phyloP scores from a whole-genome alignment of 2,888 invertebrate species.

The Lycophotia porphyrea region DNA sequence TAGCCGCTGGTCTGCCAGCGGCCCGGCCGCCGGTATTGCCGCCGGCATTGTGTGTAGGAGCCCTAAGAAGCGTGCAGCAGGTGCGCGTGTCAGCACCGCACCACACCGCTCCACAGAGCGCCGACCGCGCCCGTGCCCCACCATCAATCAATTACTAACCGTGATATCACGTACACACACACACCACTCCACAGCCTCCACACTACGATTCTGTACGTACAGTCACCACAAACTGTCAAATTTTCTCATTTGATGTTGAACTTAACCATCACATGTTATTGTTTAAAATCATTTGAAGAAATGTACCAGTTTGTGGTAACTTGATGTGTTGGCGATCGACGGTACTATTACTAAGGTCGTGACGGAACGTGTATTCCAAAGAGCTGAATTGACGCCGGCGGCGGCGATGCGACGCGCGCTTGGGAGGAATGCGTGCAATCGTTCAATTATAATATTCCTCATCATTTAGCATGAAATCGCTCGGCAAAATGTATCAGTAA shows the following conservation, averaged over 20 bases:
- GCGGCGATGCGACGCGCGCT: too few relatives aligned
- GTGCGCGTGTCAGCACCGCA: background rate
- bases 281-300: too few relatives aligned
- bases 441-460: slow-evolving; percentile 40
- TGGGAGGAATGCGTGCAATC: slow-evolving; percentile 13
- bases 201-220: background rate
- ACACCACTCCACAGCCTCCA: slow-evolving; percentile 18
- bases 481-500: slow-evolving; percentile 54
- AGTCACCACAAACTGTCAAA: too few relatives aligned
- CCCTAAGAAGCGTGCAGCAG: slow-evolving; percentile 32
- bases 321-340: too few relatives aligned
- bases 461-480: slow-evolving; percentile 46
- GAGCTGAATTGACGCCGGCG: background rate
- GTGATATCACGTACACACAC: slow-evolving; percentile 41
- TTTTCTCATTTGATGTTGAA: too few relatives aligned
- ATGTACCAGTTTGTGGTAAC: too few relatives aligned
- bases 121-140: slow-evolving; percentile 10
- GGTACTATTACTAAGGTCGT: background rate
- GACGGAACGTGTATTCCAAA: background rate
- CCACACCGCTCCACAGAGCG: too few relatives aligned
- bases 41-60: too few relatives aligned
- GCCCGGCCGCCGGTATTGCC: too few relatives aligned
- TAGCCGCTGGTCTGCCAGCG: too few relatives aligned
- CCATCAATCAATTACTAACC: slow-evolving; percentile 47
- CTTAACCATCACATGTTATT: too few relatives aligned